Evolutionary conservation across 2,797 vertebrate species (phyloP), one percentile per base, ranked within the genome.

Genomic region (Oophaga sylvatica): DNA sequence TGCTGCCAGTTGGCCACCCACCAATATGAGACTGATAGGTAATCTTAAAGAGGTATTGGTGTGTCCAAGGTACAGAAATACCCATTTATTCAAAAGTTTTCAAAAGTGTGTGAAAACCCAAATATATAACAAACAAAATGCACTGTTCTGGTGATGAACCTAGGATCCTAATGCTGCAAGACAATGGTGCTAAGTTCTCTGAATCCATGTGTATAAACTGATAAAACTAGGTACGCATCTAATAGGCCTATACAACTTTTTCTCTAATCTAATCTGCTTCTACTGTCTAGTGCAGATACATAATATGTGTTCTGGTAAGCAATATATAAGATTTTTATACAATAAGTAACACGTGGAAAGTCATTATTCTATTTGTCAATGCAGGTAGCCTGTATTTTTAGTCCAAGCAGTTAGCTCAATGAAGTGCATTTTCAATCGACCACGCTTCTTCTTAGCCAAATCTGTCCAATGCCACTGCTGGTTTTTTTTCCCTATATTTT

Each of bases 401-500:
- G 78, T 16, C 59, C 59, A 41, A n/a, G 20, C 20, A 35, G 20
- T 63, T 62, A 80, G 59, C 10, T 22, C 63, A 80, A 62, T 80
- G 0, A 63, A 45, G 57, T 31, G 57, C 41, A 35, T 63, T 59
- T 63, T 80, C 29, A 80, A 60, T 60, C 26, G 45, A 20, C 41
- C 31, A 63, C 71, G 3, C 57, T 60, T 45, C 20, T 71, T 80
- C 19, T 71, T 20, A 15, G 48, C 63, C 63, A 86, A 26, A 71
- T 71, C 17, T 31, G 1, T 79, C 86, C 48, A 83, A 48, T 87
- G 80, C 62, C 81, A 83, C 12, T 87, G 63, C 45, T 17, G 16
- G 4, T 29, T 83, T 45, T 83, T 83, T 83, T 76, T 83, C 62
- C 26, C 60, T 83, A 29, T 57, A 81, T 68, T 86, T 86, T 48